Conservation (phyloP, 35 echinoderm and acorn worm species). For the Diadema setosum region DNA sequence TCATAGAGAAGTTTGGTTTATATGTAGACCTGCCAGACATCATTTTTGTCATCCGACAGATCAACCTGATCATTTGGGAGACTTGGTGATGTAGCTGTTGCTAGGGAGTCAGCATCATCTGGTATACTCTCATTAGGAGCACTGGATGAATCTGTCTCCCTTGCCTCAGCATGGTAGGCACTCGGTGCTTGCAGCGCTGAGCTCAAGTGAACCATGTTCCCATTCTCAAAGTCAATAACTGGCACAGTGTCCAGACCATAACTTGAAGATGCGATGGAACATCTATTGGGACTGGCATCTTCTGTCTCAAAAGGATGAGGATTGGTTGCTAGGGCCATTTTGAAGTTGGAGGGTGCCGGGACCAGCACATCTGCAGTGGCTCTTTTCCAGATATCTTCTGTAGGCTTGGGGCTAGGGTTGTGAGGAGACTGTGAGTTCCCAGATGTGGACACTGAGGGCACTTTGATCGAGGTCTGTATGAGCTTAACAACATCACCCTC, state of each 20-base stretch:
- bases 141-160: too few species aligned
- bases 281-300: not conserved
- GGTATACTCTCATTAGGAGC: not conserved
- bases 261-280: not conserved
- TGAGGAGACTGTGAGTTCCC: not conserved
- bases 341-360: not conserved
- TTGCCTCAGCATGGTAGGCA: too few species aligned
- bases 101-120: not conserved
- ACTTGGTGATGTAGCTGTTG: not conserved
- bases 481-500: slow-evolving; percentile 2
- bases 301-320: not conserved
- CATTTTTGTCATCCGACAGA: not conserved
- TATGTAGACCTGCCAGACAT: slow-evolving; percentile 65
- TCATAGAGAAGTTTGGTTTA: too few species aligned
- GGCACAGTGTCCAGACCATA: not conserved
- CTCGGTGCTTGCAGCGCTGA: not conserved
- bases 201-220: slow-evolving; percentile 9
- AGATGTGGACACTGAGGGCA: not conserved
- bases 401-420: not conserved
- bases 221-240: not conserved
- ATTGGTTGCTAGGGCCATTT: slow-evolving; percentile 3
- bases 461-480: not conserved
- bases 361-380: not conserved
- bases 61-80: not conserved
- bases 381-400: slow-evolving; percentile 9